Base-by-base conservation (phyloP, 2,797 vertebrate species). In the Danio tinwini region DNA sequence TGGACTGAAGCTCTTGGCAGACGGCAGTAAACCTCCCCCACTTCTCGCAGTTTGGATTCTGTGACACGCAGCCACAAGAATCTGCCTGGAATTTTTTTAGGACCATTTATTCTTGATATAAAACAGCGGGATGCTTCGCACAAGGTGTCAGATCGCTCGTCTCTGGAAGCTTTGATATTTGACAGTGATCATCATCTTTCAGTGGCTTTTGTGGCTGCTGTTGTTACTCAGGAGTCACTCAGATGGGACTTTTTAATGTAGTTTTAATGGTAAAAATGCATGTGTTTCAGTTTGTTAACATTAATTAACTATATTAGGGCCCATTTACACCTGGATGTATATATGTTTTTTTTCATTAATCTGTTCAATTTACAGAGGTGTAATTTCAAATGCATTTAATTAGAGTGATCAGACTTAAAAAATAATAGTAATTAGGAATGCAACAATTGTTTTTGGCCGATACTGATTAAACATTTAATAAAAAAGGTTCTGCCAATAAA, bases 1-100 rank as follows among this genome's bases (percentile, higher is more conserved):
- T 78, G 74, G 80, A 82, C 78, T 76, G 40, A 53, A 81, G 55
- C n/a, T 16, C 74, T 82, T 82, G 82, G 81, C 82, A 84, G 55
- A 47, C n/a, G n/a, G 58, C 55, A 10, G 50, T 21, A 40, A 56
- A 42, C 62, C 62, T 76, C 63, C 65, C 73, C 59, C 44, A 61
- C 39, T 81, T 47, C 62, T 76, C 42, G 19, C 12, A 80, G 67
- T 83, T 82, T 50, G 78, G 53, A 80, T 74, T 69, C 39, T 69
- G 78, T 81, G 82, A 73, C 74, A 73, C 21, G 1, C 72, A 78
- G 81, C 75, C 76, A 76, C 50, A 42, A 78, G 39, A 78, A 58
- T 84, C 56, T 82, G 69, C 70, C 78, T 75, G 44, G 61, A 69
- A 49, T 76, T 78, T 78, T 61, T 62, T 55, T 5, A 62, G 19